Evolutionary conservation across 2,888 invertebrate genomes (phyloP).

Genomic region (Caenorhabditis sp.): DNA sequence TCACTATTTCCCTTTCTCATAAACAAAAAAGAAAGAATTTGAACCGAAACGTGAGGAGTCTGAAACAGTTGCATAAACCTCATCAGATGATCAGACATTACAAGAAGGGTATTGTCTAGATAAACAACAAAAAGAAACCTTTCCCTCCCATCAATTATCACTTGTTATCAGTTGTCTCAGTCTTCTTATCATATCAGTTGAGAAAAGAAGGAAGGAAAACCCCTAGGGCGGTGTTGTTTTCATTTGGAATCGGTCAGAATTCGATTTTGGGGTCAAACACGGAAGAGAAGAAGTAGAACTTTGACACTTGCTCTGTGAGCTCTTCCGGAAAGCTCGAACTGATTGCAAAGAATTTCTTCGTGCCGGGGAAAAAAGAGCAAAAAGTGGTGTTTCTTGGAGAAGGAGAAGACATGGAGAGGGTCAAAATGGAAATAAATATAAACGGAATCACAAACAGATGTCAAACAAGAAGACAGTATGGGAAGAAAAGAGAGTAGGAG

Average conservation of each 20-base stretch:
- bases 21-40: slow-evolving; percentile 5
- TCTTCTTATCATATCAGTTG: slow-evolving; percentile 40
- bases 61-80: background rate
- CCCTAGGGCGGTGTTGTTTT: slow-evolving; percentile 23
- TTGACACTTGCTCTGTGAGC: slow-evolving; percentile 26
- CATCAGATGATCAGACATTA: slow-evolving; percentile 16
- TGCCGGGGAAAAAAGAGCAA: slow-evolving; percentile 12
- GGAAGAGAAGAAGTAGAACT: background rate
- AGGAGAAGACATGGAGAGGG: slow-evolving; percentile 20
- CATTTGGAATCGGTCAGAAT: background rate
- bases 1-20: background rate
- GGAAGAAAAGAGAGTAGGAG: background rate
- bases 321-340: slow-evolving; percentile 10
- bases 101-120: slow-evolving; percentile 22
- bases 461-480: slow-evolving; percentile 18
- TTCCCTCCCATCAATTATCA: slow-evolving; percentile 29
- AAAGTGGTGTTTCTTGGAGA: slow-evolving; percentile 36
- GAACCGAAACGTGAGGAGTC: background rate
- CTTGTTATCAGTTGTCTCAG: slow-evolving; percentile 31
- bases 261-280: slow-evolving; percentile 1
- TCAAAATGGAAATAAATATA: slow-evolving; percentile 59
- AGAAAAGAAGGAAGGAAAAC: slow-evolving; percentile 18
- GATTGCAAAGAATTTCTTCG: slow-evolving; percentile 12
- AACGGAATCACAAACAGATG: slow-evolving; percentile 59
- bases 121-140: slow-evolving; percentile 30